Evolutionary conservation across 2,113 vertebrate genomes (phyloP).

Genomic region (Leucopsar rothschildi): DNA sequence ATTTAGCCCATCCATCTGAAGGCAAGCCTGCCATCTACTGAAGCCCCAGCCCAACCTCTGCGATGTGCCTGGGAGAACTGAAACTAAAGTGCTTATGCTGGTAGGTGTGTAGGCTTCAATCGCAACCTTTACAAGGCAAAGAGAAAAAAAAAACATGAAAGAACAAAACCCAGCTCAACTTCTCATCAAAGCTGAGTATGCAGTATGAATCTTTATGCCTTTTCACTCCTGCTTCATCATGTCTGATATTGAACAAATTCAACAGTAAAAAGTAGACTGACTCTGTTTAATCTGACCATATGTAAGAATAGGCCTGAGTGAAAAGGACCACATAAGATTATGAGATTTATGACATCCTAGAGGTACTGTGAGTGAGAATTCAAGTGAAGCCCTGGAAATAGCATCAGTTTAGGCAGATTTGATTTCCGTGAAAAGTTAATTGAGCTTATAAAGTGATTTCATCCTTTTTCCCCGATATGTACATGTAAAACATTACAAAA

Average conservation of each 20-base stretch:
- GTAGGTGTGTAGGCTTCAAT: background rate
- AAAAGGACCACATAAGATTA: conserved; percentile 4
- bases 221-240: background rate
- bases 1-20: background rate
- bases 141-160: background rate
- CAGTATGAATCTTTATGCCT: background rate
- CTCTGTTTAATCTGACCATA: conserved; percentile 35
- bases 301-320: background rate
- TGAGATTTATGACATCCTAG: conserved; percentile 1
- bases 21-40: conserved; percentile 13
- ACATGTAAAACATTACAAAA: background rate
- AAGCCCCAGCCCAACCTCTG: background rate
- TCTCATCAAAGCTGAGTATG: background rate
- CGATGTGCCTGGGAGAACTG: background rate
- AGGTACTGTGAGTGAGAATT: conserved; percentile 5
- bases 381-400: background rate
- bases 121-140: background rate
- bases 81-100: background rate
- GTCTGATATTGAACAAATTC: background rate
- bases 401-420: conserved; percentile 17
- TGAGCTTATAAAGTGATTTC: background rate
- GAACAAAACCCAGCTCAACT: background rate
- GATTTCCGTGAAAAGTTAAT: conserved; percentile 42
- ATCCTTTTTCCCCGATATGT: background rate
- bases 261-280: background rate